Evolutionary conservation across 2,888 invertebrate species (phyloP).

Genomic region (Chloroclysta siterata): DNA sequence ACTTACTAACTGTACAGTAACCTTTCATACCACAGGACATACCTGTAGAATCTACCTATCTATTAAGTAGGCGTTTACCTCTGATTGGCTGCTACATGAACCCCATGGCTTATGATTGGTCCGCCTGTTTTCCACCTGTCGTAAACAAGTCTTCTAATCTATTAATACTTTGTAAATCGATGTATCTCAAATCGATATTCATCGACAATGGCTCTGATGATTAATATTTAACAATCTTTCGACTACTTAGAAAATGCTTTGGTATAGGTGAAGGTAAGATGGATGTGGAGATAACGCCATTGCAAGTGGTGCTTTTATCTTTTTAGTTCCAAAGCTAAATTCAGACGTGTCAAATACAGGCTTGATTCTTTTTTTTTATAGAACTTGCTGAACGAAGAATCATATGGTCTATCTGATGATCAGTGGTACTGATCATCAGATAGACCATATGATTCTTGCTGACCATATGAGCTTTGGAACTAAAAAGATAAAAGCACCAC

Average conservation of each 20-base stretch:
- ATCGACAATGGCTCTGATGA: not conserved
- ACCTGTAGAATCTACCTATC: too few species aligned
- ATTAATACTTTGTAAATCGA: not conserved
- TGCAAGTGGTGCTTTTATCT: conserved; percentile 10
- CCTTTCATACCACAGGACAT: too few species aligned
- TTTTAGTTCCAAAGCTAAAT: conserved; percentile 2
- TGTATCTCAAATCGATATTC: not conserved
- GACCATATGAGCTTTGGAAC: not conserved
- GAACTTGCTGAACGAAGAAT: too few species aligned
- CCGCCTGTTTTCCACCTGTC: not conserved
- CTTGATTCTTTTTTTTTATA: too few species aligned
- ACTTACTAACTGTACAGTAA: not conserved
- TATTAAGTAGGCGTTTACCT: not conserved
- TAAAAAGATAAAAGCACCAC: conserved; percentile 11
- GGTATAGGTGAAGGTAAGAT: too few species aligned
- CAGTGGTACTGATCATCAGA: too few species aligned
- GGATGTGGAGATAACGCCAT: conserved; percentile 16
- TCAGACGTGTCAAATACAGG: too few species aligned
- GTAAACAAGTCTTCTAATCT: not conserved
- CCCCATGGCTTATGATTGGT: not conserved
- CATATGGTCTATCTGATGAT: too few species aligned
- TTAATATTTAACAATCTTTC: not conserved
- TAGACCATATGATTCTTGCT: too few species aligned
- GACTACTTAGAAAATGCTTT: too few species aligned
- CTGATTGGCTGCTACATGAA: not conserved